These are phyloP conservation scores for Chloroceryle inda DNA, from an alignment of 2,797 vertebrate species.

Conservation along the genomic window DNA sequence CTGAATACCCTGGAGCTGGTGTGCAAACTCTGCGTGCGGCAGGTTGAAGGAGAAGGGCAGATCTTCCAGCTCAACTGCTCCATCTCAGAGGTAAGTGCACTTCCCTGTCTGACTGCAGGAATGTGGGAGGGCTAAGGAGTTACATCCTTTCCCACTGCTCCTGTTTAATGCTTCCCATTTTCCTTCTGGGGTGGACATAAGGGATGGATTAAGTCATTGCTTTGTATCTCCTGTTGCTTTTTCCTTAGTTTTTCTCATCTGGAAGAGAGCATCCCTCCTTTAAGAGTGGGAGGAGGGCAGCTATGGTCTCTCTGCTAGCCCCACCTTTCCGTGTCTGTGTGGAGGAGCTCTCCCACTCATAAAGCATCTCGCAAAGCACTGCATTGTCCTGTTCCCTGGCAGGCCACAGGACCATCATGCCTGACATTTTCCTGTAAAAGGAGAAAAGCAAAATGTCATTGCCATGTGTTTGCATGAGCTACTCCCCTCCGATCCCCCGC, in stretches of 20 bases:
- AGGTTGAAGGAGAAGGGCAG: constrained; percentile 98
- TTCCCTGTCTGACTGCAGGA: background rate
- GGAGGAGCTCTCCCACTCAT: background rate
- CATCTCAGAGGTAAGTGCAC: constrained; percentile 88
- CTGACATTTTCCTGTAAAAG: background rate
- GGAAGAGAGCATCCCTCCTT: background rate
- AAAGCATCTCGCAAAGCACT: rapidly evolving
- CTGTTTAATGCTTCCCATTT: background rate
- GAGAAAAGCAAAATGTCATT: background rate
- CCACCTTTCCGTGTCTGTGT: background rate
- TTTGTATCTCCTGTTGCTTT: background rate
- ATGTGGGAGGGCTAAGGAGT: rapidly evolving
- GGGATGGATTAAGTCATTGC: background rate
- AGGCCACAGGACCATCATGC: background rate
- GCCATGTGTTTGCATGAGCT: background rate
- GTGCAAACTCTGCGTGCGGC: constrained; percentile 96
- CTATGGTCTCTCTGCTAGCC: background rate
- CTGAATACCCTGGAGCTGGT: constrained; percentile 87
- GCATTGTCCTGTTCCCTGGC: background rate
- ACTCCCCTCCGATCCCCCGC: rapidly evolving
- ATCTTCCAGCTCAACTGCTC: constrained; percentile 97
- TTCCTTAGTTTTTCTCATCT: background rate
- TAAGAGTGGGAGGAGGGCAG: background rate
- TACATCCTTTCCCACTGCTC: background rate
- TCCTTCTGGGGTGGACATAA: background rate